Evolutionary conservation across 2,797 vertebrate genomes (phyloP).

Genomic region (Chloroceryle amazona): DNA sequence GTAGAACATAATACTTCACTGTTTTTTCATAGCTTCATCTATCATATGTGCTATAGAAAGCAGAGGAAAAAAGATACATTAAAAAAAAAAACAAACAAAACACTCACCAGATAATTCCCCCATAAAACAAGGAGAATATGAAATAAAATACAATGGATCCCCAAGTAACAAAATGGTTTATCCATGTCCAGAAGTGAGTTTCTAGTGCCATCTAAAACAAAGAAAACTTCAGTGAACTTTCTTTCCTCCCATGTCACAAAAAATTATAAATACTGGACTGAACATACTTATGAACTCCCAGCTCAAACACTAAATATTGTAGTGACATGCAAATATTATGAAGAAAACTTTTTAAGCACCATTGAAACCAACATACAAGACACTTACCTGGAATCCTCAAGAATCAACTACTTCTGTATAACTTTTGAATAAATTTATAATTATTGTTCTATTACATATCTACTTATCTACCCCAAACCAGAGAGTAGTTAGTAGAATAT

Average conservation of each 20-base stretch:
- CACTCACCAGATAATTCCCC: conserved; percentile 96
- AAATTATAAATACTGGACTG: not conserved
- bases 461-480: not conserved
- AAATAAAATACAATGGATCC: conserved; percentile 98
- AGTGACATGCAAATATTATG: not conserved
- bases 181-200: conserved; percentile 99
- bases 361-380: not conserved
- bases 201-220: conserved; percentile 93
- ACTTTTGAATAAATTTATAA: not conserved
- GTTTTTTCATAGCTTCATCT: not conserved
- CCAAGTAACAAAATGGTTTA: conserved; percentile 99
- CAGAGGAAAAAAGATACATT: not conserved
- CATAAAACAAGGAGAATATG: conserved; percentile 97
- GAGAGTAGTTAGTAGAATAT: not conserved
- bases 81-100: not conserved
- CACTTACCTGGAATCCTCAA: not conserved
- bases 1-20: not conserved
- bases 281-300: not conserved
- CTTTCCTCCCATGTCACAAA: not conserved
- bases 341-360: not conserved
- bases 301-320: not conserved
- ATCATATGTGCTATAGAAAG: not conserved
- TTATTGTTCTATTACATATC: not conserved
- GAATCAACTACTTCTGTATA: not conserved
- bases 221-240: not conserved